Percentiles rank a stretch among this genome's conserved stretches.
Evolutionary conservation across 2,113 vertebrate species (phyloP).

Genomic region (Opisthocomus hoazin): DNA sequence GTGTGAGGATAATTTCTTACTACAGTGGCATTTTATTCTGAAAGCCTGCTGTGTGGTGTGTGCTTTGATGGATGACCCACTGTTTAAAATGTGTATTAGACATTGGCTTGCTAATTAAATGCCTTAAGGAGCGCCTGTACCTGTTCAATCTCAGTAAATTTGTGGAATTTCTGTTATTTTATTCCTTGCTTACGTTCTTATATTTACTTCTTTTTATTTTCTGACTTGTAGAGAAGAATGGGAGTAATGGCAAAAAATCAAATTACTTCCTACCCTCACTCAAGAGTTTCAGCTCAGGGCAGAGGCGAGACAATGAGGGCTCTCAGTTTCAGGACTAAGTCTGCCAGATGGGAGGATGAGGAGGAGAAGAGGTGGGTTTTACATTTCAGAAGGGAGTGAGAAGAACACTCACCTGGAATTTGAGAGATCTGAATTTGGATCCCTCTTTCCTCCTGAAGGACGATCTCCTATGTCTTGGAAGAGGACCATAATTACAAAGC

Average conservation of each 20-base stretch:
- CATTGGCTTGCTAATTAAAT: conserved; percentile 69
- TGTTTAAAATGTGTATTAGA: conserved; percentile 68
- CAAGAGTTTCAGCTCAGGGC: not conserved
- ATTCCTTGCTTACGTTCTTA: not conserved
- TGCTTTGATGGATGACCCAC: conserved; percentile 67
- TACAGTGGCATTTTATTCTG: conserved; percentile 67
- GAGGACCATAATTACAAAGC: not conserved
- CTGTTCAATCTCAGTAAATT: conserved; percentile 25
- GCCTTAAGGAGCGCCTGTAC: conserved; percentile 47
- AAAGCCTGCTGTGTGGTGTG: conserved; percentile 64
- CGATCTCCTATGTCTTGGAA: not conserved
- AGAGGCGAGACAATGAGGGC: not conserved
- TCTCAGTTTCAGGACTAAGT: not conserved
- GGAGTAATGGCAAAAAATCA: not conserved
- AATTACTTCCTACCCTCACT: not conserved
- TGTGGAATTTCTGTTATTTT: conserved; percentile 32
- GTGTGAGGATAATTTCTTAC: conserved; percentile 73
- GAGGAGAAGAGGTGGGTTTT: not conserved
- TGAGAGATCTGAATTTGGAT: not conserved
- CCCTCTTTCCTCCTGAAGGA: not conserved
- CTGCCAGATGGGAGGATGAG: not conserved
- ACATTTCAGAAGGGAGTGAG: not conserved
- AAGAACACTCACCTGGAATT: not conserved
- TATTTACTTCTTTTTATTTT: not conserved
- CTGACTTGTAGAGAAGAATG: not conserved